These are phyloP conservation scores for Leuciscus idus DNA, from an alignment of 2,113 vertebrate genomes.

Conservation along the genomic window DNA sequence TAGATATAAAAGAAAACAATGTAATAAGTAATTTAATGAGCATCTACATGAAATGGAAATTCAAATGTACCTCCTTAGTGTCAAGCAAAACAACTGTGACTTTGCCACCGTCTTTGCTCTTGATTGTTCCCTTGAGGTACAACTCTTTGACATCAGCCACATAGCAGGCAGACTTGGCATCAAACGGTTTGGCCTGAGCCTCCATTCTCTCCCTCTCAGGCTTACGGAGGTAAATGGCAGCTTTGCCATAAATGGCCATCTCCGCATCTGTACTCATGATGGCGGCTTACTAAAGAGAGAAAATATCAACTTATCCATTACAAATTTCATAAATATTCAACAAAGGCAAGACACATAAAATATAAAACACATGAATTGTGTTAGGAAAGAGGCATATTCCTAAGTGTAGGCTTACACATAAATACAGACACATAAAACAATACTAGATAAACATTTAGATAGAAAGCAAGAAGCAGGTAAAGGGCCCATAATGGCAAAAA, in stretches of 20 bases:
- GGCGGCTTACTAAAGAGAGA: conserved; percentile 30
- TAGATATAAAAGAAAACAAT: too few relatives aligned
- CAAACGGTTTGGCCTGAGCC: conserved; percentile 61
- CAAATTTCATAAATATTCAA: too few relatives aligned
- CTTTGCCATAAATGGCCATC: conserved; percentile 60
- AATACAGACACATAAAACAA: too few relatives aligned
- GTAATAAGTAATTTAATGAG: neutral
- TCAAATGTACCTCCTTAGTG: conserved; percentile 29
- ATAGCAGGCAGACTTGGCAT: conserved; percentile 80
- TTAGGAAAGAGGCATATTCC: too few relatives aligned
- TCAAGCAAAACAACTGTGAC: conserved; percentile 69
- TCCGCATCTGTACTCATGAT: conserved; percentile 36
- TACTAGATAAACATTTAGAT: too few relatives aligned
- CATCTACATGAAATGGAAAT: neutral
- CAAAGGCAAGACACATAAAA: too few relatives aligned
- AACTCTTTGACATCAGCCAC: conserved; percentile 73
- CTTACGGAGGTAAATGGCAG: conserved; percentile 59
- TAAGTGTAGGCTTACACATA: too few relatives aligned
- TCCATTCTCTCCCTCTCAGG: conserved; percentile 25
- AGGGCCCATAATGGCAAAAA: too few relatives aligned
- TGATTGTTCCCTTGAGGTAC: conserved; percentile 77
- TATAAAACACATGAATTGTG: too few relatives aligned
- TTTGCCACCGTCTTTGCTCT: conserved; percentile 73
- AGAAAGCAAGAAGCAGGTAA: too few relatives aligned
- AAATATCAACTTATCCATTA: too few relatives aligned